A percentile compares a stretch with the other conserved stretches of the same genome.
phyloP scores from a whole-genome alignment of 2,113 vertebrate species.

The Cervus canadensis region DNA sequence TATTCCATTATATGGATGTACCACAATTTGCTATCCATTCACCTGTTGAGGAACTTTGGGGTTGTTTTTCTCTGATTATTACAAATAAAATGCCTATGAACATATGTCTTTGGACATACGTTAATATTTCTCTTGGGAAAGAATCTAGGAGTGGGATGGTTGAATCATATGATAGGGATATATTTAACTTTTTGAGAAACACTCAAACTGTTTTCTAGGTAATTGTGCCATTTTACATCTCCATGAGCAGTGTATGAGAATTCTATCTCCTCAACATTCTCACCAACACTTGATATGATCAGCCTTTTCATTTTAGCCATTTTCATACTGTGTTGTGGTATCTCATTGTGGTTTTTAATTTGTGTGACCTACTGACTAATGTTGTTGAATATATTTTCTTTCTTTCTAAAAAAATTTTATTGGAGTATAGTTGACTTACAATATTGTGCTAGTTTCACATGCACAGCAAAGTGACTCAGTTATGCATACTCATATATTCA shows the following conservation, averaged over 20 bases:
- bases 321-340: background rate
- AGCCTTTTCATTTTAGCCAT: background rate
- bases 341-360: background rate
- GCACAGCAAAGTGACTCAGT: background rate
- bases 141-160: background rate
- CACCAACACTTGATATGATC: background rate
- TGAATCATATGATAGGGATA: background rate
- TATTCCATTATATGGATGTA: background rate
- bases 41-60: background rate
- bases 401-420: background rate
- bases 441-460: background rate
- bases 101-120: background rate
- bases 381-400: background rate
- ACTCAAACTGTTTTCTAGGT: background rate
- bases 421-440: background rate
- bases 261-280: background rate
- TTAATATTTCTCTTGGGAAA: background rate
- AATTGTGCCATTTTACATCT: background rate
- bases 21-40: background rate
- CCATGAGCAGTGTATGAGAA: background rate
- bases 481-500: background rate
- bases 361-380: background rate
- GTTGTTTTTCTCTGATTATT: background rate
- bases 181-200: background rate
- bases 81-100: background rate